Percentiles rank a stretch among this genome's conserved stretches.
phyloP scores from a whole-genome alignment of 2,113 vertebrate genomes.

The Strix aluco region DNA sequence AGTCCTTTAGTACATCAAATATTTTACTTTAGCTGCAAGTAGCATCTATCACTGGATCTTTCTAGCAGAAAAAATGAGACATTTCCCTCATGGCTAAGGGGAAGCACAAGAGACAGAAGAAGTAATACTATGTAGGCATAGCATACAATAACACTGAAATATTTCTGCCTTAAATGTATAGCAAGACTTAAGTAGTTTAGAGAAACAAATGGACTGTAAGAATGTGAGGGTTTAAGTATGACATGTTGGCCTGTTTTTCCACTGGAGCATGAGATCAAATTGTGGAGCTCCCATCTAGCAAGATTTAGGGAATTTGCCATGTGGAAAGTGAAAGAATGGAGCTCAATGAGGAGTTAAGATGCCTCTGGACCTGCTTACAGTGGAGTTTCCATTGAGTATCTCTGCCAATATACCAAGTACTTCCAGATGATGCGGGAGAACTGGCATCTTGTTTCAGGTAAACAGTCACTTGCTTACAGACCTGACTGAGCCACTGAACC shows the following conservation, averaged over 20 bases:
- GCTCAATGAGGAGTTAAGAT: neutral
- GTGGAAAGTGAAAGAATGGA: neutral
- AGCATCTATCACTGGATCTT: neutral
- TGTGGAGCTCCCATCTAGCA: neutral
- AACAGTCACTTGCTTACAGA: neutral
- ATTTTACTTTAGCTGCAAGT: neutral
- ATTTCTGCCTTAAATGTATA: neutral
- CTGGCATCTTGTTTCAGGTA: fast-evolving
- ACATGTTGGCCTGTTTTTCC: neutral
- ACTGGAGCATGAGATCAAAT: neutral
- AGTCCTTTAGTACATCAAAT: neutral
- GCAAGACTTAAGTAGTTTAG: neutral
- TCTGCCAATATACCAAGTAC: neutral
- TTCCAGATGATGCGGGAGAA: neutral
- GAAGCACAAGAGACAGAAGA: neutral
- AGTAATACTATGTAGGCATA: neutral
- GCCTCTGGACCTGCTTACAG: neutral
- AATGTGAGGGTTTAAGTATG: neutral
- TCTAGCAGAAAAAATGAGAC: neutral
- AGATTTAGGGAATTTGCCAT: neutral
- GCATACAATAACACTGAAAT: neutral
- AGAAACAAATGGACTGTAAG: neutral
- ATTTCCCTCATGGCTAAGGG: neutral
- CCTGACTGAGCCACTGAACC: neutral
- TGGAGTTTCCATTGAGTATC: neutral